Conservation (phyloP, 2,797 vertebrate genomes). For the Poecile montanus region DNA sequence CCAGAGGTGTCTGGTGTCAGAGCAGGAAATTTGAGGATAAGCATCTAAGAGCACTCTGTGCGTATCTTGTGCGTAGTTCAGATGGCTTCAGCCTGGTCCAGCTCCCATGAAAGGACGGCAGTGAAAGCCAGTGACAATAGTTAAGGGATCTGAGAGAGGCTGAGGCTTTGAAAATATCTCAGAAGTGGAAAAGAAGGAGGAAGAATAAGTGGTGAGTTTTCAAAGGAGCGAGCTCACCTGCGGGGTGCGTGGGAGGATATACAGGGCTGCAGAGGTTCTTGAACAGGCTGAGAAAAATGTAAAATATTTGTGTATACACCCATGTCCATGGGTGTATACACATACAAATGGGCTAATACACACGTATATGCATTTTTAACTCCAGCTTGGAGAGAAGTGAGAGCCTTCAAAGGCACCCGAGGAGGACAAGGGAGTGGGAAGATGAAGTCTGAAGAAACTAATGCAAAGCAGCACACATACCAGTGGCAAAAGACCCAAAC, state of each 20-base stretch:
- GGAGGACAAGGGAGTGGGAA: background rate
- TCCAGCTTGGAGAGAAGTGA: background rate
- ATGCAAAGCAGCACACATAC: background rate
- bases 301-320: too few species aligned
- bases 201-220: background rate
- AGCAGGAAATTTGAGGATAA: slow-evolving; percentile 11
- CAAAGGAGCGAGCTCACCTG: background rate
- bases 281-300: background rate
- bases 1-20: background rate
- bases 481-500: background rate
- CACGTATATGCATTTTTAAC: background rate
- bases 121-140: background rate
- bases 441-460: background rate
- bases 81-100: background rate
- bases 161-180: background rate
- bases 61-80: background rate
- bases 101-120: background rate
- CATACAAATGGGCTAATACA: background rate
- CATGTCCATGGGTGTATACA: background rate
- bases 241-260: accelerated
- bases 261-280: background rate
- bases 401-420: background rate
- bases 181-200: background rate
- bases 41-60: background rate
- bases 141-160: background rate